Percentiles rank a stretch among this genome's conserved stretches.
These are phyloP conservation scores for Machaerirhynchus nigripectus DNA, from an alignment of 2,113 vertebrate genomes.

Conservation along the genomic window DNA sequence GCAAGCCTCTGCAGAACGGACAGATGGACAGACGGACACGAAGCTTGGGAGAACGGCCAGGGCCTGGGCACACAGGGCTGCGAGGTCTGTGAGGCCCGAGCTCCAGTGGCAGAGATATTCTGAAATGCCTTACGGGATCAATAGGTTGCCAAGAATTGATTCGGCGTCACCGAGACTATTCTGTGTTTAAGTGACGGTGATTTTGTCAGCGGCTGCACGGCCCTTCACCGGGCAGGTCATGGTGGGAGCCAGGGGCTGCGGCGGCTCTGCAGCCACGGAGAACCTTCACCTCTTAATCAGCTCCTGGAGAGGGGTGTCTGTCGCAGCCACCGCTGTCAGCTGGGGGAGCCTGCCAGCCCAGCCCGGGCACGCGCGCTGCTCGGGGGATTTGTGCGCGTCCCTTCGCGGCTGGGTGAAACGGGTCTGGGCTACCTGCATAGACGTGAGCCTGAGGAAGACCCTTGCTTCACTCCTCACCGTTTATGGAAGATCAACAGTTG, in stretches of 20 bases:
- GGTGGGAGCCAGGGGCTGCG: neutral
- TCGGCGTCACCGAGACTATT: rapidly evolving
- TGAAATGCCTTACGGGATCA: neutral
- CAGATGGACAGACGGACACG: rapidly evolving
- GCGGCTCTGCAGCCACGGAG: rapidly evolving
- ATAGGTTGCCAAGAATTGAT: neutral
- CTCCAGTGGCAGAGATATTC: neutral
- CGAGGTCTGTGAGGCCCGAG: neutral
- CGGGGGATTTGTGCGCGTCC: rapidly evolving
- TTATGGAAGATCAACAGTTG: neutral
- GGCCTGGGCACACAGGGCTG: rapidly evolving
- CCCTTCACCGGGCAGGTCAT: rapidly evolving
- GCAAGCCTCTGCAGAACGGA: rapidly evolving
- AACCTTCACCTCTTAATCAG: neutral
- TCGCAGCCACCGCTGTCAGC: neutral
- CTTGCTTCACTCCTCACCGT: neutral
- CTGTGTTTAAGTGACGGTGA: rapidly evolving
- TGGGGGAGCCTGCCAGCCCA: neutral
- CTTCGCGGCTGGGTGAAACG: rapidly evolving
- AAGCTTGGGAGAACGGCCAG: rapidly evolving
- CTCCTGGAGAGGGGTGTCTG: neutral
- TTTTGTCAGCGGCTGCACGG: neutral
- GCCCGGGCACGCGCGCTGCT: rapidly evolving
- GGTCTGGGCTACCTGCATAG: too few relatives aligned
- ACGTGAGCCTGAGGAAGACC: rapidly evolving